Evolutionary conservation across 1,140 invertebrate genomes (phyloP), one percentile per base, ranked within the genome.

Genomic region (Tachypleus tridentatus): DNA sequence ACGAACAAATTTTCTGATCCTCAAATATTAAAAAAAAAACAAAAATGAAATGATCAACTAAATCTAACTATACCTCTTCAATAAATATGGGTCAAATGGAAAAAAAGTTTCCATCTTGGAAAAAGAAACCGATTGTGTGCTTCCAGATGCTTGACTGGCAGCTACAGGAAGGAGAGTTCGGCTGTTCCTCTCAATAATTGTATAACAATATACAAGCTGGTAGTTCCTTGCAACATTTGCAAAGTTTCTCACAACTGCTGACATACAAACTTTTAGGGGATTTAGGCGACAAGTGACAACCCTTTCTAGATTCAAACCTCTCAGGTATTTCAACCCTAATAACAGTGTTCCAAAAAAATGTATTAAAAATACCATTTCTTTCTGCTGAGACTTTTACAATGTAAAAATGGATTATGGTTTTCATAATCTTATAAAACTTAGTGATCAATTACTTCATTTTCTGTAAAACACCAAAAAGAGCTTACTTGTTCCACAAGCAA

Each of bases 121-220:
- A 59, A 54, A 54, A 54, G 7, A 8, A n/a, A n/a, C 76, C 76
- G 59, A 77, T 78, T 47, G 78, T 73, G 48, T 52, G 61, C 49
- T 63, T 53, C 57, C 63, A 52, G 50, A 49, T 57, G 53, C 62
- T 6, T 11, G 48, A 47, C 5, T n/a, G 10, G 57, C 11, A 8
- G 68, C 61, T 11, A 73, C 79, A 3, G 84, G 82, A 57, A 92
- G 73, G 49, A 81, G 81, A 11, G 81, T 83, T 54, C 89, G 79
- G 3, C 83, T 79, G 78, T 97, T 97, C 66, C 86, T 83, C 72
- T 96, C 90, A 53, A 97, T 87, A 58, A 96, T 82, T 1, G 91
- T 83, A 75, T 93, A 87, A 77, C 93, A 97, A 77, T 95, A 96
- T 4, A 88, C 91, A 58, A 97, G 79, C 74, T 96, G 93, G 76